These are phyloP conservation scores for Intellagama lesueurii DNA, from an alignment of 2,797 vertebrate species.

Conservation along the genomic window DNA sequence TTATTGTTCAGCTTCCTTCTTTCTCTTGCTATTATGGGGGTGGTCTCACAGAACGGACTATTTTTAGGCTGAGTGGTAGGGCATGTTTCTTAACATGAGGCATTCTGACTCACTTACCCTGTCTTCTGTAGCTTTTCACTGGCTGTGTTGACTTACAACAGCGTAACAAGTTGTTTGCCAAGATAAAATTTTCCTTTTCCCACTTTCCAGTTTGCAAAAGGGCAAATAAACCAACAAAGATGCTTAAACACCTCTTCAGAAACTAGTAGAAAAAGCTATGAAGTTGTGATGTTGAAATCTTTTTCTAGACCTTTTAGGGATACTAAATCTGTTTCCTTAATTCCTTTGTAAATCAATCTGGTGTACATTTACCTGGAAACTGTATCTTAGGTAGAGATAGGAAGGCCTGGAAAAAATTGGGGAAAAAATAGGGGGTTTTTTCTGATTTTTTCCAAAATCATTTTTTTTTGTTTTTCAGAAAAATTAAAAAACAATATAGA, in stretches of 20 bases:
- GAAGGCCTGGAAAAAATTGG: no score
- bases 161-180: neutral
- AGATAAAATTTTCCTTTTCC: neutral
- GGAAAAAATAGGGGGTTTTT: no score
- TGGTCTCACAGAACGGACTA: neutral
- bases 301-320: neutral
- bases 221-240: neutral
- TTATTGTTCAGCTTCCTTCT: no score
- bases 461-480: no score
- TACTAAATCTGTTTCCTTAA: neutral
- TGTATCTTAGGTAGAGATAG: neutral
- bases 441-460: no score
- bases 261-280: neutral
- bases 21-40: no score
- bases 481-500: no score
- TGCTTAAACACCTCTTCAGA: neutral
- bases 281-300: neutral
- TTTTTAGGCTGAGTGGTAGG: neutral
- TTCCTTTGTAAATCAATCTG: neutral
- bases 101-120: neutral
- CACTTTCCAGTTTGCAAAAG: neutral
- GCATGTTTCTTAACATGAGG: neutral
- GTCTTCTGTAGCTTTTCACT: neutral
- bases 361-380: neutral
- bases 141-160: neutral